Conservation (phyloP, 2,888 invertebrate species). For the Ophioninae sp. region DNA sequence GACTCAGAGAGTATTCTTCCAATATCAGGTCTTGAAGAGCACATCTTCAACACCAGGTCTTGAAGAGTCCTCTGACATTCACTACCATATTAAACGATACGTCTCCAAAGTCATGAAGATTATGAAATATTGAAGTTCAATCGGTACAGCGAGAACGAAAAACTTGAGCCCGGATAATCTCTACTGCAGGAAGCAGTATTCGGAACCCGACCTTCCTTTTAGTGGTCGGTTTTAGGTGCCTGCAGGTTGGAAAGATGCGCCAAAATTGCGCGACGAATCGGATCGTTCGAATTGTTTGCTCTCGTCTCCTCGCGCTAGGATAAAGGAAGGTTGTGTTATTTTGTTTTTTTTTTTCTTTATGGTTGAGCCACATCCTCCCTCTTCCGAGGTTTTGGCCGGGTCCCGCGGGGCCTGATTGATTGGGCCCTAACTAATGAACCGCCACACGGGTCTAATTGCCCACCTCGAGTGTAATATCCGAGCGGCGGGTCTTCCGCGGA, state of each 20-base stretch:
- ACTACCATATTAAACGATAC: too few species aligned
- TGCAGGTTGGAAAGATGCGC: not conserved
- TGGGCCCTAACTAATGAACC: constrained; percentile 75
- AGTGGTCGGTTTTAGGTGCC: too few species aligned
- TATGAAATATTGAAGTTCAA: too few species aligned
- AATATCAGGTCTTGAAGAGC: too few species aligned
- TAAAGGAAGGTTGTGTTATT: not conserved
- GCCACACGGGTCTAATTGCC: constrained; percentile 70
- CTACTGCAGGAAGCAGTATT: too few species aligned
- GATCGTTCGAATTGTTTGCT: constrained; percentile 45
- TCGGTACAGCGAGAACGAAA: too few species aligned
- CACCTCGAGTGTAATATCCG: constrained; percentile 68
- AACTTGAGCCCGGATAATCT: too few species aligned
- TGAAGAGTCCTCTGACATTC: too few species aligned
- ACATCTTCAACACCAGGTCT: too few species aligned
- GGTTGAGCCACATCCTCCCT: not conserved
- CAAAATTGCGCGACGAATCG: constrained; percentile 51
- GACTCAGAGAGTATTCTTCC: too few species aligned
- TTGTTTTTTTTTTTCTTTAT: not conserved
- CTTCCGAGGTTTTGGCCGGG: constrained; percentile 10
- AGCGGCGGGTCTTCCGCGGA: constrained; percentile 43
- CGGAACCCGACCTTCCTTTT: too few species aligned
- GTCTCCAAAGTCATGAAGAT: too few species aligned
- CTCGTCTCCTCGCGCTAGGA: not conserved
- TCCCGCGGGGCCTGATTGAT: constrained; percentile 70